phyloP scores from a whole-genome alignment of 2,797 vertebrate genomes.

The Mus minutoides region DNA sequence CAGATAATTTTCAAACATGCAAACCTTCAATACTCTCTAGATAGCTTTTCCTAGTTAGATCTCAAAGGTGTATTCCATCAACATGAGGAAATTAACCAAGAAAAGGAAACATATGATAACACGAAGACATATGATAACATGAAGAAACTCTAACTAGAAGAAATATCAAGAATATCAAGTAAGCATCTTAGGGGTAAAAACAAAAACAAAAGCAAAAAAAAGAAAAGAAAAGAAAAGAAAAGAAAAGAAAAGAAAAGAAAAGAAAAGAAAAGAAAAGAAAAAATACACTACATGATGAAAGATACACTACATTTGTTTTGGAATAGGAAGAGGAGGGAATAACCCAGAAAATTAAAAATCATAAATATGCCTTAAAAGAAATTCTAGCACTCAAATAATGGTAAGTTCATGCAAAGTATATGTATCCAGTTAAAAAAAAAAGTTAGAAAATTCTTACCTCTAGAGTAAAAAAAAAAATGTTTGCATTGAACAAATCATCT shows the following conservation, averaged over 20 bases:
- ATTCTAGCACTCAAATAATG: background rate
- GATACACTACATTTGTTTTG: background rate
- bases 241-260: too few species aligned
- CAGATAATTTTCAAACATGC: slow-evolving; percentile 16
- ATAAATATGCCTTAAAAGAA: background rate
- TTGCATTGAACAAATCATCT: background rate
- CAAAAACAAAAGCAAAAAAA: too few species aligned
- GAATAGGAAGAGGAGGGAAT: background rate
- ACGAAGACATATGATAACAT: background rate
- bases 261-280: too few species aligned
- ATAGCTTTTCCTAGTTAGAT: background rate
- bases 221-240: background rate
- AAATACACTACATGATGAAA: background rate
- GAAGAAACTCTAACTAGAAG: background rate
- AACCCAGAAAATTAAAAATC: background rate
- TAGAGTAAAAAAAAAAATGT: background rate
- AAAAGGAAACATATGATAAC: background rate
- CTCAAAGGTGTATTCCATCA: background rate
- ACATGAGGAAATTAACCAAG: background rate
- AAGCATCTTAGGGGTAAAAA: background rate
- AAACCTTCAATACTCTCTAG: background rate
- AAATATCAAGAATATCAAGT: background rate
- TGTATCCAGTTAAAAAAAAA: background rate
- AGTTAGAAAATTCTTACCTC: background rate
- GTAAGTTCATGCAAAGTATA: background rate